These are phyloP conservation scores for Octomys mimax DNA, from an alignment of 2,797 vertebrate species.

Conservation along the genomic window DNA sequence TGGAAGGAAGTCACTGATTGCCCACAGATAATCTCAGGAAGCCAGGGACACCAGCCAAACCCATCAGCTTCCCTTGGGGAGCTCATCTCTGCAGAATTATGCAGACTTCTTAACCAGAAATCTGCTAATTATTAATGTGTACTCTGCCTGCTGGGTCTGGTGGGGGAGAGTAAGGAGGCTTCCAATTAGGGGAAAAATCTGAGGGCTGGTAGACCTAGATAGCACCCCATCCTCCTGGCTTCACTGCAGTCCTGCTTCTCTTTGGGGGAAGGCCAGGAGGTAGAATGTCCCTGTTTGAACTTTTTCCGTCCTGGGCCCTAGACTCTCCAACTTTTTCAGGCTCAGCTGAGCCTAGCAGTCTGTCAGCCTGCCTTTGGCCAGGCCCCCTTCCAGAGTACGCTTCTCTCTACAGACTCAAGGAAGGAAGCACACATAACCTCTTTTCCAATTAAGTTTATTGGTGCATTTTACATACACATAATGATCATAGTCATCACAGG, in stretches of 20 bases:
- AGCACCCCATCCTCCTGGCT: too few species aligned
- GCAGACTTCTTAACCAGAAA: not conserved
- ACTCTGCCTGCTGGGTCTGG: not conserved
- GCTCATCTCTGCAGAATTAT: slow-evolving; percentile 55
- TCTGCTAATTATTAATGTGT: not conserved
- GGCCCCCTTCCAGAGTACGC: not conserved
- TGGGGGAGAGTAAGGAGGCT: not conserved
- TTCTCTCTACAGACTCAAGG: not conserved
- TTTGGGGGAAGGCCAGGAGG: not conserved
- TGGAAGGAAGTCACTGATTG: slow-evolving; percentile 53
- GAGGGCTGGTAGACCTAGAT: not conserved
- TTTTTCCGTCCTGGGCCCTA: not conserved
- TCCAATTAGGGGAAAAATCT: slow-evolving; percentile 13
- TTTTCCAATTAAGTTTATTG: not conserved
- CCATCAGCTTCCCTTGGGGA: slow-evolving; percentile 34
- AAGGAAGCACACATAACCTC: not conserved
- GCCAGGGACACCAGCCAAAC: not conserved
- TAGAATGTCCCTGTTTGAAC: not conserved
- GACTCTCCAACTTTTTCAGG: not conserved
- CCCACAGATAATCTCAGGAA: slow-evolving; percentile 53
- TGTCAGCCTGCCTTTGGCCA: not conserved
- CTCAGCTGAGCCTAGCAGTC: not conserved
- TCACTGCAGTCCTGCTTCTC: not conserved
- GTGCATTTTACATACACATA: not conserved
- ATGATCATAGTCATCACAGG: not conserved